These are phyloP conservation scores for Prorops nasuta DNA, from an alignment of 1,140 invertebrate species.

Conservation along the genomic window DNA sequence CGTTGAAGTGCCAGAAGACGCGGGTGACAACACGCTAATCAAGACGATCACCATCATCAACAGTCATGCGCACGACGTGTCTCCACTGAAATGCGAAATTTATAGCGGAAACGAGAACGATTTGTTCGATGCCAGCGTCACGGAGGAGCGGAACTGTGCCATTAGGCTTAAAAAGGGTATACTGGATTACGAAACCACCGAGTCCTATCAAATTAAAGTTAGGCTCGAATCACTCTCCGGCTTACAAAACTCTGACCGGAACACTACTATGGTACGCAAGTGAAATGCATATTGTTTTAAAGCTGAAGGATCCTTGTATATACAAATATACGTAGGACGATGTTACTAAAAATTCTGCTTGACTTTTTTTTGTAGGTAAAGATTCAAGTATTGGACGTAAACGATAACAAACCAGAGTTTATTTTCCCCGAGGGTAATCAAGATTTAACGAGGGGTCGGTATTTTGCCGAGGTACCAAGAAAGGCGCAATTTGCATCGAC, in stretches of 20 bases:
- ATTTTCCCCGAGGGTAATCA: slow-evolving; percentile 62
- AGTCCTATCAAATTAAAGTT: slow-evolving; percentile 74
- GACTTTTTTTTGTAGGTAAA: slow-evolving; percentile 71
- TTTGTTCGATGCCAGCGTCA: slow-evolving; percentile 71
- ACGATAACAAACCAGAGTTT: slow-evolving; percentile 84
- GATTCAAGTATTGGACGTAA: slow-evolving; percentile 80
- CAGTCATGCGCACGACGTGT: slow-evolving; percentile 64
- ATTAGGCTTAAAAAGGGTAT: slow-evolving; percentile 66
- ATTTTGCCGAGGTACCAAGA: slow-evolving; percentile 71
- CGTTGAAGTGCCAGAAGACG: slow-evolving; percentile 77
- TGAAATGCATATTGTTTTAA: not conserved
- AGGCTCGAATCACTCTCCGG: slow-evolving; percentile 74
- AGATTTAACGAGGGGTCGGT: slow-evolving; percentile 58
- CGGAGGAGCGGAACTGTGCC: slow-evolving; percentile 76
- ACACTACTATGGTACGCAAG: slow-evolving; percentile 61
- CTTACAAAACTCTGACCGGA: slow-evolving; percentile 72
- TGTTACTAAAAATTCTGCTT: not conserved
- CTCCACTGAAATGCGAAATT: slow-evolving; percentile 73
- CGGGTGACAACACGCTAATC: slow-evolving; percentile 66
- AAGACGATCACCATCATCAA: slow-evolving; percentile 75
- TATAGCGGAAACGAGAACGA: slow-evolving; percentile 68
- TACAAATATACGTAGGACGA: not conserved
- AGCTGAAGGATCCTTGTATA: slow-evolving; percentile 1
- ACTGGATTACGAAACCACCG: slow-evolving; percentile 74
- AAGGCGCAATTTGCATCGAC: slow-evolving; percentile 70